These are phyloP conservation scores for Myiothlypis chrysogaster DNA, from an alignment of 2,797 vertebrate species.

Conservation along the genomic window DNA sequence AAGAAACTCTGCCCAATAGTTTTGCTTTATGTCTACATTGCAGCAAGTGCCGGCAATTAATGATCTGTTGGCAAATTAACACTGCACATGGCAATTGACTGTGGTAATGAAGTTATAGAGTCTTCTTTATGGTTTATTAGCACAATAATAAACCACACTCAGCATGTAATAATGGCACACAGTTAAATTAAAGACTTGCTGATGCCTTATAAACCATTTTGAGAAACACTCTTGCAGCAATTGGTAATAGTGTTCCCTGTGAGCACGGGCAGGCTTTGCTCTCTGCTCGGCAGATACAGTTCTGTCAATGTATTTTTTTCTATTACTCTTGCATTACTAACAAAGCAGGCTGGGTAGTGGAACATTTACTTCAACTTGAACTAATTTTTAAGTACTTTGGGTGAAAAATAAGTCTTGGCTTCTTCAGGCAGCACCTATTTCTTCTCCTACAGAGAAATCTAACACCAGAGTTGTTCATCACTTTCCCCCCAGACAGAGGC, in stretches of 20 bases:
- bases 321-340: constrained; percentile 34
- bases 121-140: constrained; percentile 71
- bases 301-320: constrained; percentile 25
- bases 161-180: constrained; percentile 54
- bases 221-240: constrained; percentile 36
- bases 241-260: not conserved
- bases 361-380: constrained; percentile 10
- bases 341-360: not conserved
- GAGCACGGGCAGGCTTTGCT: not conserved
- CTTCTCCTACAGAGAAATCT: not conserved
- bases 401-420: constrained; percentile 19
- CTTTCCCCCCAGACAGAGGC: not conserved
- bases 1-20: constrained; percentile 21
- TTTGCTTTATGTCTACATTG: constrained; percentile 43
- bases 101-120: constrained; percentile 67
- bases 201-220: constrained; percentile 61
- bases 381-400: constrained; percentile 37
- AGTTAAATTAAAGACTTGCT: constrained; percentile 71
- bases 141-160: constrained; percentile 66
- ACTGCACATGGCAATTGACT: constrained; percentile 63
- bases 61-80: constrained; percentile 65
- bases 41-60: constrained; percentile 13
- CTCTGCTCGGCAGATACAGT: not conserved
- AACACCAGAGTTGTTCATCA: not conserved
- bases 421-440: not conserved